A percentile compares a stretch with the other conserved stretches of the same genome.
Conservation (phyloP, 1,140 invertebrate genomes). For the Matsumurasca onukii region DNA sequence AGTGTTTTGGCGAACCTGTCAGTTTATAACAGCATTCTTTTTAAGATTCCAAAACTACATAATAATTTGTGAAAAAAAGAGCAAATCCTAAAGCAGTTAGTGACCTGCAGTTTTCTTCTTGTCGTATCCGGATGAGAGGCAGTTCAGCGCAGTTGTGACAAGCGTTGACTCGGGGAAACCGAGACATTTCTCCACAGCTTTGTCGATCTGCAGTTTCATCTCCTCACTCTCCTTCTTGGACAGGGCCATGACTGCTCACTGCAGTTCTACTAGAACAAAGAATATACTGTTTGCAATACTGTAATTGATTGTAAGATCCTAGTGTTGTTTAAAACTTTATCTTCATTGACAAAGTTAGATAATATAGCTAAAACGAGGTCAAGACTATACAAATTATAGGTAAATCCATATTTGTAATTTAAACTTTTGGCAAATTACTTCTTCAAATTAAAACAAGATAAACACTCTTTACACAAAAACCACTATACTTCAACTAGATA, state of each 20-base stretch:
- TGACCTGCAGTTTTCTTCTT: slow-evolving; percentile 72
- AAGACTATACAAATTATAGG: no score
- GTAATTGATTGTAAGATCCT: not conserved
- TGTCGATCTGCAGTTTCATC: slow-evolving; percentile 72
- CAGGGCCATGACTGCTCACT: slow-evolving; percentile 49
- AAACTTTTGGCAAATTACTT: no score
- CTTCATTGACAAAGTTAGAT: not conserved
- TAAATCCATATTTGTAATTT: no score
- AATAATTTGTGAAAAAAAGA: not conserved
- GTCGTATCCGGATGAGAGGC: slow-evolving; percentile 77
- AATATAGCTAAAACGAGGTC: no score
- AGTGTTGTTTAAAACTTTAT: not conserved
- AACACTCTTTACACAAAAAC: no score
- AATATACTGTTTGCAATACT: not conserved
- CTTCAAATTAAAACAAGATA: no score
- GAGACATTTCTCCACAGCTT: slow-evolving; percentile 74
- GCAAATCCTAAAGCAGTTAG: slow-evolving; percentile 18
- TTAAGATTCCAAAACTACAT: no score
- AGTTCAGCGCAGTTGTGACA: slow-evolving; percentile 73
- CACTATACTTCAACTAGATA: no score
- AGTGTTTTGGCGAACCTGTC: not conserved
- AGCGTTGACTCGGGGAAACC: slow-evolving; percentile 77
- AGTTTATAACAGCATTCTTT: not conserved
- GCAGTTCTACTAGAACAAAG: not conserved
- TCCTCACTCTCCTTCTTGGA: slow-evolving; percentile 78